Base-by-base conservation (phyloP, 1,140 invertebrate species). In the Camponotus pennsylvanicus region DNA sequence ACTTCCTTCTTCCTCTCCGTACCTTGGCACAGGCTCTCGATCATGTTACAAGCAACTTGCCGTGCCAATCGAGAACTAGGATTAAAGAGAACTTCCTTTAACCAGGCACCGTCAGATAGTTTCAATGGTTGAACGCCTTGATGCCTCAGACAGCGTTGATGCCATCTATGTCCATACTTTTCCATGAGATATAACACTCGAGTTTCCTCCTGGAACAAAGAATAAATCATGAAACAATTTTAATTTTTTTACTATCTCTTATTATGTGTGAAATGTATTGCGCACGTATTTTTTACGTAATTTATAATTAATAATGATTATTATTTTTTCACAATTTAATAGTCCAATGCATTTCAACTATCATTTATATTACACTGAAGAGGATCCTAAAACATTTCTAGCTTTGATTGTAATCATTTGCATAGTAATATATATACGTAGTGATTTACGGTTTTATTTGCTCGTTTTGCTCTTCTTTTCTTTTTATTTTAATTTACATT, bases 31-130 rank as follows among this genome's bases (percentile, higher is more conserved):
- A 99, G 96, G 18, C 97, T 97, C 92, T 98, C 97, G 0, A 99
- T 96, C 95, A 99, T 97, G 89, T 97, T 97, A 90, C 98, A 99
- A 4, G 98, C 98, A 21, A 98, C 97, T 93, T 98, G 97, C 42
- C 99, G 96, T 0, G 98, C 98, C 64, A 98, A 96, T 64, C 98
- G 96, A 0, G 98, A 99, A 92, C 98, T 98, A 0, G 98, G 97
- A 94, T 98, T 99, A 93, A 99, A 99, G 86, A 99, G 96, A 8
- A 99, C 97, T 8, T 97, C 97, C 85, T 98, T 97, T 8, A 99
- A 95, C 98, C 98, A 99, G 5, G 97, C 97, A 1, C 96, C 96
- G 84, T 97, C 96, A 7, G 95, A 94, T 32, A 97, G 92, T 69
- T 96, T 96, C 3, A 97, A 85, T 0, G 95, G 94, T 63, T 95